A percentile compares a stretch with the other conserved stretches of the same genome.
phyloP scores from a whole-genome alignment of 1,140 invertebrate species.

The Drosophila busckii region DNA sequence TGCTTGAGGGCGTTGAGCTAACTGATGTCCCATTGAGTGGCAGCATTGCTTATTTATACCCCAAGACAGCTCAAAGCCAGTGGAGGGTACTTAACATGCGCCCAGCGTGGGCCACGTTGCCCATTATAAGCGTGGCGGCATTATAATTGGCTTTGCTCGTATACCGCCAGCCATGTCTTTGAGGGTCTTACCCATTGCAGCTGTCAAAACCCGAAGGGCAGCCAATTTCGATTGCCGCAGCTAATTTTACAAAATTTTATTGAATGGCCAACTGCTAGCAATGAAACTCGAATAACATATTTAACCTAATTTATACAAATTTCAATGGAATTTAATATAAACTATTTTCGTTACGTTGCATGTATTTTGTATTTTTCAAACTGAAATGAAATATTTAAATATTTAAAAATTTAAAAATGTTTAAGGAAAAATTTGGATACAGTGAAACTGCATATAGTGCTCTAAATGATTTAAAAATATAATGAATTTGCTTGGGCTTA shows the following conservation, averaged over 20 bases:
- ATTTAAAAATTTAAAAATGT: no score
- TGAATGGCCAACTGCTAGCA: slow-evolving; percentile 23
- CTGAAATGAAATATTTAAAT: no score
- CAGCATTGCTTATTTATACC: slow-evolving; percentile 54
- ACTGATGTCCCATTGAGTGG: slow-evolving; percentile 47
- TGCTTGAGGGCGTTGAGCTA: slow-evolving; percentile 38
- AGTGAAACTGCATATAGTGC: no score
- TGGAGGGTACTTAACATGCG: slow-evolving; percentile 47
- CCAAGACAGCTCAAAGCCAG: neutral
- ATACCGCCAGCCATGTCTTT: slow-evolving; percentile 37
- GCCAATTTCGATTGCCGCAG: slow-evolving; percentile 30
- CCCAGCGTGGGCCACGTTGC: slow-evolving; percentile 14
- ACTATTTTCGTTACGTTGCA: no score
- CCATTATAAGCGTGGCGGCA: slow-evolving; percentile 36
- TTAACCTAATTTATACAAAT: no score
- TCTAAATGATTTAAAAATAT: no score
- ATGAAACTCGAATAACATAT: no score
- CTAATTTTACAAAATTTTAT: slow-evolving; percentile 41
- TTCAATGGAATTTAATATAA: no score
- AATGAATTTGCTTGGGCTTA: no score
- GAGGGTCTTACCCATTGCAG: slow-evolving; percentile 30
- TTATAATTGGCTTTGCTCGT: slow-evolving; percentile 45
- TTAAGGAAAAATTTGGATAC: no score
- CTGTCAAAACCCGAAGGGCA: slow-evolving; percentile 62
- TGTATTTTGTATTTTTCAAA: no score